Conservation (phyloP, 2,113 vertebrate species). For the Petaurus breviceps region DNA sequence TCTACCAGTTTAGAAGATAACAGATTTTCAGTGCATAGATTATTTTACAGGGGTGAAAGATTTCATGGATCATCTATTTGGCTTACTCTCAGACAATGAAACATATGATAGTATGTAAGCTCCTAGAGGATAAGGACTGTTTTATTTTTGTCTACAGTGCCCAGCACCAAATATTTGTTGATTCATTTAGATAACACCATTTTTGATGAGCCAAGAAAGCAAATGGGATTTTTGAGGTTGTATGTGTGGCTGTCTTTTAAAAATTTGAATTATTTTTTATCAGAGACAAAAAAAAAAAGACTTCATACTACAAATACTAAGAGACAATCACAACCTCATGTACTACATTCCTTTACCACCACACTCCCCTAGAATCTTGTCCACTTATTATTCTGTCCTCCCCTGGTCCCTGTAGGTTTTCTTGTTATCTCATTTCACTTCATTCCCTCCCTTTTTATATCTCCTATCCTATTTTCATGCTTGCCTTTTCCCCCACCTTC, state of each 20-base stretch:
- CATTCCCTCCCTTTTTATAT: not conserved
- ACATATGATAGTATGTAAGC: not conserved
- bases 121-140: not conserved
- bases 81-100: not conserved
- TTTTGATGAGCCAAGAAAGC: not conserved
- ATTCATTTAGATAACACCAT: not conserved
- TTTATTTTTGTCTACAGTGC: not conserved
- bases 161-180: not conserved
- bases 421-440: not conserved
- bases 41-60: not conserved
- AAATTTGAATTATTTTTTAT: not conserved
- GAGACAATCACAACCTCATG: not conserved
- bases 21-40: not conserved
- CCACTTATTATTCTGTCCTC: not conserved
- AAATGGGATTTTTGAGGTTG: not conserved
- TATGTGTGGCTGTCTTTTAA: not conserved
- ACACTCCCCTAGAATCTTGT: not conserved
- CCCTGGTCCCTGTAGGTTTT: not conserved
- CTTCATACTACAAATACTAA: not conserved
- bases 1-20: not conserved
- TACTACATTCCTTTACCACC: not conserved
- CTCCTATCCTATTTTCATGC: not conserved
- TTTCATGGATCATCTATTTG: not conserved
- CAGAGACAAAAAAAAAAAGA: not conserved
- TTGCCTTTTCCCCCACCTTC: not conserved